phyloP scores from a whole-genome alignment of 2,113 vertebrate species.

The Cololabis saira region DNA sequence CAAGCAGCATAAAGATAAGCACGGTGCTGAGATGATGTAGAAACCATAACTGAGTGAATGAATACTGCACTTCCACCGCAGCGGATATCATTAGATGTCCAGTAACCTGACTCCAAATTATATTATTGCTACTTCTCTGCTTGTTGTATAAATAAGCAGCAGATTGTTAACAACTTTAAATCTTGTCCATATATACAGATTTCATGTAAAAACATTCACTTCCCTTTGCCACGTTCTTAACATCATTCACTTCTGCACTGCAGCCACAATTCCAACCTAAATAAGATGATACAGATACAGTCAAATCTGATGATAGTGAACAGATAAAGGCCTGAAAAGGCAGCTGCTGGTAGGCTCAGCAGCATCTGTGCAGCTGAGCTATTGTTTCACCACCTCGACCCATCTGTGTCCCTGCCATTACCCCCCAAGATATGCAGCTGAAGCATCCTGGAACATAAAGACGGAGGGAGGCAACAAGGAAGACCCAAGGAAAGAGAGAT shows the following conservation, averaged over 20 bases:
- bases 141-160: neutral
- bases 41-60: neutral
- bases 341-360: neutral
- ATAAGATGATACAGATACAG: no score
- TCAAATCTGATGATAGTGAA: neutral
- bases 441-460: constrained; percentile 55
- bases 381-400: constrained; percentile 43
- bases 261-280: neutral
- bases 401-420: constrained; percentile 36
- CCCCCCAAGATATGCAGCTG: constrained; percentile 52
- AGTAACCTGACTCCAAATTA: neutral
- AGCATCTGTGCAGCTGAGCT: constrained; percentile 45
- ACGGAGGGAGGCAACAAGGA: constrained; percentile 31
- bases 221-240: neutral
- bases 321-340: neutral
- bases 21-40: no score
- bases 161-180: neutral
- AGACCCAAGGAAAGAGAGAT: constrained; percentile 40
- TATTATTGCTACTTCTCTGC: neutral
- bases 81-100: neutral
- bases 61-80: neutral
- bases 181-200: neutral
- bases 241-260: neutral
- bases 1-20: no score
- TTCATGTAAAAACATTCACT: neutral